These are phyloP conservation scores for Eudorcas thomsonii DNA, from an alignment of 2,113 vertebrate genomes.

Conservation along the genomic window DNA sequence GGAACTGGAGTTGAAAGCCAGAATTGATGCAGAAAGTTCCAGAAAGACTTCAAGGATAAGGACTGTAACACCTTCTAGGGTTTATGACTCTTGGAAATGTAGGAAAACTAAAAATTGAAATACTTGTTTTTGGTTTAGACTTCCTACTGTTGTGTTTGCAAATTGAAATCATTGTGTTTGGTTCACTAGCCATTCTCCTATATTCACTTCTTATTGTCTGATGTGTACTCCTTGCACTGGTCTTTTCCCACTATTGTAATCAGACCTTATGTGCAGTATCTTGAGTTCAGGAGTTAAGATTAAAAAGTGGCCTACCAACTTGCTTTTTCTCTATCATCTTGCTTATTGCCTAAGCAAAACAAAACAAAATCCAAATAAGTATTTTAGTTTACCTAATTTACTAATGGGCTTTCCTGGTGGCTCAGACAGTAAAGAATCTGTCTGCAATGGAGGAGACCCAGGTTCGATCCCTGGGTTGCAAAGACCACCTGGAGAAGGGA, in stretches of 20 bases:
- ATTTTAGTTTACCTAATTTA: background rate
- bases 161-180: background rate
- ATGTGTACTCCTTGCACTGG: too few relatives aligned
- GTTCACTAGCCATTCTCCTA: background rate
- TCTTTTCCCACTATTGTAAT: background rate
- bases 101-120: background rate
- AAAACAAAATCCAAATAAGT: background rate
- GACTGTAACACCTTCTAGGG: background rate
- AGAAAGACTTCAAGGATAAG: background rate
- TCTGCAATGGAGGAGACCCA: background rate
- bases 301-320: background rate
- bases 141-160: background rate
- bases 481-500: background rate
- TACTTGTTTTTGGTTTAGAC: background rate
- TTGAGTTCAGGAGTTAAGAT: background rate
- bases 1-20: background rate
- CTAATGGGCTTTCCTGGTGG: background rate
- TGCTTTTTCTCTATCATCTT: background rate
- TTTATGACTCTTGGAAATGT: background rate
- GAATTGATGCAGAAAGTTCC: background rate
- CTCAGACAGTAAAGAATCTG: background rate
- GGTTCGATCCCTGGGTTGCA: accelerated
- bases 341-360: background rate
- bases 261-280: background rate
- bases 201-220: background rate